Evolutionary conservation across 2,888 invertebrate species (phyloP).

Genomic region (Cryptophagus acutangulus): DNA sequence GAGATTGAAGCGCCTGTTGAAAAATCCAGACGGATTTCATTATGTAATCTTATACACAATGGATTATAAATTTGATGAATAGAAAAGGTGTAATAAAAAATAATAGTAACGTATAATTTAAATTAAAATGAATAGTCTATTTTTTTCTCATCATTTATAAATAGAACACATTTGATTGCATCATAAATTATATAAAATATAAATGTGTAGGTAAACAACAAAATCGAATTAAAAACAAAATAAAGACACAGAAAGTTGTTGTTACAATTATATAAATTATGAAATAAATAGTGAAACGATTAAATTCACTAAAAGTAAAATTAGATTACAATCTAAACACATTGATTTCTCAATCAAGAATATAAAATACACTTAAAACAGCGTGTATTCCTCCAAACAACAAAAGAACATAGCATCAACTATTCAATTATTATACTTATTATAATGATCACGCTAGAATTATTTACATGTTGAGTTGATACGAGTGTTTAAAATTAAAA

Average conservation of each 20-base stretch:
- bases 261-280: too few species aligned
- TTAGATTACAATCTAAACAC: slow-evolving; percentile 11
- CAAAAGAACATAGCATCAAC: slow-evolving; percentile 23
- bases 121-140: slow-evolving; percentile 18
- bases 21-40: too few species aligned
- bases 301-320: slow-evolving; percentile 13
- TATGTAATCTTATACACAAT: too few species aligned
- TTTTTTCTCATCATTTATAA: slow-evolving; percentile 18
- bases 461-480: slow-evolving; percentile 37
- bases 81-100: too few species aligned
- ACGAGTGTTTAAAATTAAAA: too few species aligned
- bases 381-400: too few species aligned
- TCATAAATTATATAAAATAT: slow-evolving; percentile 26
- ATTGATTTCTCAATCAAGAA: too few species aligned
- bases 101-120: too few species aligned
- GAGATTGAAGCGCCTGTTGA: too few species aligned
- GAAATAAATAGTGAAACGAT: slow-evolving; percentile 7
- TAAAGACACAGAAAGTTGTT: not conserved
- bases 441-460: slow-evolving; percentile 32
- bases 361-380: too few species aligned
- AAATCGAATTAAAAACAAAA: slow-evolving; percentile 1
- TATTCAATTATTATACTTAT: too few species aligned
- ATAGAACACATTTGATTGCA: slow-evolving; percentile 24
- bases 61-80: too few species aligned
- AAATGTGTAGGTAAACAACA: slow-evolving; percentile 10